Percentiles rank a stretch among this genome's conserved stretches.
Evolutionary conservation across 2,113 vertebrate species (phyloP).

Genomic region (Strigops habroptila): DNA sequence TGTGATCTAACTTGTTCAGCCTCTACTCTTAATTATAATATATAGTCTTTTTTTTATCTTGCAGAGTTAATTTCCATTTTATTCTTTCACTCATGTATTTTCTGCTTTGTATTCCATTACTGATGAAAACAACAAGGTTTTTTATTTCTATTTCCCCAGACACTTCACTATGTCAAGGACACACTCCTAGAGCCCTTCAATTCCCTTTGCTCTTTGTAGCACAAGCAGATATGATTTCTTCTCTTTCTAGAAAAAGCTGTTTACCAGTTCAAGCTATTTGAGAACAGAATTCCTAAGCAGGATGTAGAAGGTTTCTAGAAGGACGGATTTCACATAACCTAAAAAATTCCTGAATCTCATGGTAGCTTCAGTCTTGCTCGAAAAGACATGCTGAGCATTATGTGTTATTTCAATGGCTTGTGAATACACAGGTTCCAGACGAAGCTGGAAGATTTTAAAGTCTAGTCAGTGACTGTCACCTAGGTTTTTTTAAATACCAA

Average conservation of each 20-base stretch:
- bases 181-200: neutral
- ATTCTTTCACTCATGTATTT: neutral
- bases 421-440: neutral
- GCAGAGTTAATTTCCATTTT: neutral
- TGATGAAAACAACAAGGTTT: neutral
- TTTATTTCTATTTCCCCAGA: neutral
- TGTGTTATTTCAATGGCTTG: neutral
- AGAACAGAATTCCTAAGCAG: neutral
- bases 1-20: neutral
- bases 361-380: neutral
- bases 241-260: neutral
- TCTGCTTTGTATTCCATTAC: neutral
- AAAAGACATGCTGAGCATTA: neutral
- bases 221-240: neutral
- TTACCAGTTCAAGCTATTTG: neutral
- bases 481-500: neutral
- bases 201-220: neutral
- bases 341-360: neutral
- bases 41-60: neutral
- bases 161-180: neutral
- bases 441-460: neutral
- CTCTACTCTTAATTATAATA: neutral
- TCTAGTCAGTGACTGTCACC: neutral
- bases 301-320: neutral
- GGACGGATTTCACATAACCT: neutral